phyloP scores from a whole-genome alignment of 2,797 vertebrate species.

The Myotis pilosus region DNA sequence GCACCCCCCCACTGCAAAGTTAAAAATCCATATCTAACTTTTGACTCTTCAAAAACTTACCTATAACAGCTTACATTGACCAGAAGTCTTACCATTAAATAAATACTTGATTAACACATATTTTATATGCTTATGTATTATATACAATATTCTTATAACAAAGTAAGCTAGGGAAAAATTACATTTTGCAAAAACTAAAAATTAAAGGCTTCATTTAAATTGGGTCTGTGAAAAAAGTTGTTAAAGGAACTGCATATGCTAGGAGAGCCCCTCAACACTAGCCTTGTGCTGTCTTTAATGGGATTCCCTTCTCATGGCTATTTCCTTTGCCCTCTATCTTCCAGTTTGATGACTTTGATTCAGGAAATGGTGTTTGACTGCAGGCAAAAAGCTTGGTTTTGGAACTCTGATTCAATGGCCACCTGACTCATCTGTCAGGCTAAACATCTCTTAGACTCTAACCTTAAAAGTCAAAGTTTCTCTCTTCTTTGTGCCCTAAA shows the following conservation, averaged over 20 bases:
- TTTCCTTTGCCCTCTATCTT: not conserved
- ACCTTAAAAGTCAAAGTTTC: not conserved
- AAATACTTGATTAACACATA: not conserved
- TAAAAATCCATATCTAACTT: not conserved
- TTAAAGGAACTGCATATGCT: not conserved
- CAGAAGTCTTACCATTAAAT: not conserved
- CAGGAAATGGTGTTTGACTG: not conserved
- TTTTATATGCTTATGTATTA: not conserved
- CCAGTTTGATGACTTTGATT: not conserved
- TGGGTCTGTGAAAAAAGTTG: not conserved
- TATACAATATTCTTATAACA: not conserved
- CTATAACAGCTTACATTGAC: not conserved
- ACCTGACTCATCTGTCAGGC: not conserved
- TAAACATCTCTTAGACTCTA: not conserved
- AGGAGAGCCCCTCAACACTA: too few species aligned
- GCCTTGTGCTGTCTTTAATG: not conserved
- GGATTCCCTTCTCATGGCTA: not conserved
- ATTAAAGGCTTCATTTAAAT: not conserved
- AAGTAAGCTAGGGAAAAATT: not conserved
- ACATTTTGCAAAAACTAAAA: not conserved
- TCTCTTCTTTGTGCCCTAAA: not conserved
- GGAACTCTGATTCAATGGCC: not conserved
- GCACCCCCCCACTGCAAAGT: not conserved
- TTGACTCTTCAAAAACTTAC: not conserved
- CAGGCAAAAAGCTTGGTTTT: not conserved